Evolutionary conservation across 2,113 vertebrate genomes (phyloP), one percentile per base, ranked within the genome.

Genomic region (Brachypodius melanocephalos): DNA sequence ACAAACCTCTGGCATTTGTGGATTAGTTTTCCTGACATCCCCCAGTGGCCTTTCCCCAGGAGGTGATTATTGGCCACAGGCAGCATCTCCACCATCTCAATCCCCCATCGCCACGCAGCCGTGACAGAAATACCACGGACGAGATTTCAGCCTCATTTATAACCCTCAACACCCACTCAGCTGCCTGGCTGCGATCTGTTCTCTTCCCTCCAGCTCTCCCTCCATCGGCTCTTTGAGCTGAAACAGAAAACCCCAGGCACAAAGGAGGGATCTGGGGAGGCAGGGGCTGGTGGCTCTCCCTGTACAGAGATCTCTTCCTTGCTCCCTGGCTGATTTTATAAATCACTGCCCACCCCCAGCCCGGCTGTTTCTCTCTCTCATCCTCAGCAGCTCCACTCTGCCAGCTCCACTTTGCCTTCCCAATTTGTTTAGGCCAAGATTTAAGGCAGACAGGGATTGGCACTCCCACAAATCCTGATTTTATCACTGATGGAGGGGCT

Each of bases 351-450:
- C 77, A 36, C 61, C 62, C 57, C 18, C 31, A 83, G 75, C 48
- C 21, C 25, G 88, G 55, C 72, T 83, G 67, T 93, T 95, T 69
- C 51, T 97, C 95, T 85, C 55, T 46, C 62, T 46, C 17, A 4
- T 31, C 83, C 90, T 86, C 73, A 85, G 43, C 21, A 2, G 42
- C 5, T 28, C 52, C 8, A 19, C 74, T 89, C 88, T 73, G 42
- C 42, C 14, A 2, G 38, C 5, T 28, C 43, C 10, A 22, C 68
- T 90, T 87, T 71, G 38, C 63, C 36, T 93, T 89, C 74, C 75
- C 75, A 79, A 48, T 92, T 91, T 89, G 57, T 68, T 93, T 74
- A 81, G 63, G 43, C 68, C 52, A 54, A 48, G 91, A 90, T 96
- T 96, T 84, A 88, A 85, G 76, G 72, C 28, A 14, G 84, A 12